Conservation (phyloP, 2,113 vertebrate species). For the Hipposideros armiger region DNA sequence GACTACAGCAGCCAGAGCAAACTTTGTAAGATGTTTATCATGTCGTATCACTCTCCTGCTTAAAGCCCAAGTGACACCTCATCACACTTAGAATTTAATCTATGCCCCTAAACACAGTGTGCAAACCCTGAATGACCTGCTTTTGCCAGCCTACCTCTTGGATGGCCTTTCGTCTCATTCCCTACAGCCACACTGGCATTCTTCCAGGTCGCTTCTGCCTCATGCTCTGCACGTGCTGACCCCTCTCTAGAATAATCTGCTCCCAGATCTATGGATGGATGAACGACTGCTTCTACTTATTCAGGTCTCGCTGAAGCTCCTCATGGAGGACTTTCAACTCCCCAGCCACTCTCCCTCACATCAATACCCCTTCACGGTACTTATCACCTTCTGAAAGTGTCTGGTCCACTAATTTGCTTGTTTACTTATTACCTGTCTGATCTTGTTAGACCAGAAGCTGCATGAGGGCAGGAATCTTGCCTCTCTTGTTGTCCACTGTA, state of each 20-base stretch:
- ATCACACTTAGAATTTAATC: neutral
- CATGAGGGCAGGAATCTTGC: neutral
- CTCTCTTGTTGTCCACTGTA: neutral
- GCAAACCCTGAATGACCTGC: neutral
- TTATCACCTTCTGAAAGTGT: neutral
- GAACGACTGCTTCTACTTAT: neutral
- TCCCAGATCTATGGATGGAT: neutral
- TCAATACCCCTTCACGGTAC: neutral
- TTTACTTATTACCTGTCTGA: neutral
- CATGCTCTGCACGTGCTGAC: neutral
- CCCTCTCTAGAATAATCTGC: neutral
- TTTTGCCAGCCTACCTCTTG: neutral
- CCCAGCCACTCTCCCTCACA: neutral
- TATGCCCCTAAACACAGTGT: neutral
- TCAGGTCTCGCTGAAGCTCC: neutral
- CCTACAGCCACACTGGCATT: neutral
- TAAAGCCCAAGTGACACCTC: neutral
- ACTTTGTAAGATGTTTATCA: neutral
- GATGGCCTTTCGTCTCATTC: neutral
- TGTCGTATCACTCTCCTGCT: neutral
- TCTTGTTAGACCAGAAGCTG: neutral
- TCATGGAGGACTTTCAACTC: neutral
- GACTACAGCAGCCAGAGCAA: neutral
- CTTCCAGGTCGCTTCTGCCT: neutral
- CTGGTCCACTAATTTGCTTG: neutral